Base-by-base conservation (phyloP, 1,140 invertebrate species). In the Drosophila elegans region DNA sequence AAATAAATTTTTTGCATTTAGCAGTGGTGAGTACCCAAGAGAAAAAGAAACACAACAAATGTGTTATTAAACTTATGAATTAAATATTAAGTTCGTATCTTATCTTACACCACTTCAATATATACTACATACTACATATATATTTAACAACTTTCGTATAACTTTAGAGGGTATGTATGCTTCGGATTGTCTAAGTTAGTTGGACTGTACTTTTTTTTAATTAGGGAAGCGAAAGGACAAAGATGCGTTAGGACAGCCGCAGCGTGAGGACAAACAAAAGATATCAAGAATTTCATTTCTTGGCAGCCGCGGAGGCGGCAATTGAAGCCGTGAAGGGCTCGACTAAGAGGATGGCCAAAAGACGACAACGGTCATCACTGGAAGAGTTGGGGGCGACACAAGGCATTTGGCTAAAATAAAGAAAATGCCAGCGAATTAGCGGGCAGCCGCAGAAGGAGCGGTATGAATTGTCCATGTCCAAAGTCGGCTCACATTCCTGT, bases 221-320 rank as follows among this genome's bases (percentile, higher is more conserved):
- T 88, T 89, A 88, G 84, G 83, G 84, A 89, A 74, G 69, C 76
- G 68, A 80, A 89, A 84, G 80, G 84, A 88, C 84, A 74, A 89
- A 84, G 84, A 88, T 89, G 84, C 84, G 84, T 89, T 55, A 67
- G 76, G 84, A 84, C 84, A 80, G 81, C 56, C 56, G 59, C 75
- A 76, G 51, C 75, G 80, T 72, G 73, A 78, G 84, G 81, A 83
- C 84, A 88, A 89, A 89, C 84, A 88, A 88, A 88, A 88, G 84
- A 88, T 89, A 88, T 88, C 84, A 88, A 89, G 84, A 88, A 88
- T 90, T 88, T 89, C 84, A 84, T 89, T 86, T 86, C 82, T 86
- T 86, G 57, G 81, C 81, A 55, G 53, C 46, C 48, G 63, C 66
- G 69, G 54, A 78, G 61, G 64, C 82, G 63, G 78, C 83, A 71